Evolutionary conservation across 2,113 vertebrate genomes (phyloP).

Genomic region (Rhinoderma darwinii): DNA sequence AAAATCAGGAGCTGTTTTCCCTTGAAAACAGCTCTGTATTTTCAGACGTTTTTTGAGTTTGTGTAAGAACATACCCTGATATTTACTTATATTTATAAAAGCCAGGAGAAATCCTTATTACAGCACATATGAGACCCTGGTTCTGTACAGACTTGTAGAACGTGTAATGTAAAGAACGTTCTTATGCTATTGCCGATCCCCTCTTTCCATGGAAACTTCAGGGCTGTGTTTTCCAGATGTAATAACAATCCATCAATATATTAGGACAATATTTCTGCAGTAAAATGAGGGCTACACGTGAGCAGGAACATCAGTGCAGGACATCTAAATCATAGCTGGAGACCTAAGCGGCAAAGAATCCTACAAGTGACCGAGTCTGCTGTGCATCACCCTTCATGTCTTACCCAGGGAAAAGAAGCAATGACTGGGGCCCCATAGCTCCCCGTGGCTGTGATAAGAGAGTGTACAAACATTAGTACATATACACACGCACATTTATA

Average conservation of each 20-base stretch:
- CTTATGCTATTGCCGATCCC: neutral
- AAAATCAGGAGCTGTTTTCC: too few relatives aligned
- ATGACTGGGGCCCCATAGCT: too few relatives aligned
- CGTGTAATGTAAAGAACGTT: neutral
- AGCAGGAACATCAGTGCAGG: neutral
- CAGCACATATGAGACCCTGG: too few relatives aligned
- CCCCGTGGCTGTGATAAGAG: too few relatives aligned
- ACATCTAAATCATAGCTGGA: neutral
- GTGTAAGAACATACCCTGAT: too few relatives aligned
- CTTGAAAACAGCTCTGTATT: too few relatives aligned
- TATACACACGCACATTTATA: too few relatives aligned
- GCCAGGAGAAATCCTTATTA: too few relatives aligned
- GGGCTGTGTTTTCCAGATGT: neutral
- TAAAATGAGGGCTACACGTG: neutral
- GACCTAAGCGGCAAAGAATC: neutral
- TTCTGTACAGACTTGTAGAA: neutral
- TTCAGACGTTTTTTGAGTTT: too few relatives aligned
- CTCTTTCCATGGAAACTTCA: constrained; percentile 1
- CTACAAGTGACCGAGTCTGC: neutral
- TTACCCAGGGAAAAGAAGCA: too few relatives aligned
- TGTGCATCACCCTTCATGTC: neutral
- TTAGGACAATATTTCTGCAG: neutral
- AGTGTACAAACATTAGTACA: too few relatives aligned
- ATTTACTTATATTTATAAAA: too few relatives aligned
- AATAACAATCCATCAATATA: neutral